Base-by-base conservation (phyloP, 1,140 invertebrate species). In the Drosophila biarmipes region DNA sequence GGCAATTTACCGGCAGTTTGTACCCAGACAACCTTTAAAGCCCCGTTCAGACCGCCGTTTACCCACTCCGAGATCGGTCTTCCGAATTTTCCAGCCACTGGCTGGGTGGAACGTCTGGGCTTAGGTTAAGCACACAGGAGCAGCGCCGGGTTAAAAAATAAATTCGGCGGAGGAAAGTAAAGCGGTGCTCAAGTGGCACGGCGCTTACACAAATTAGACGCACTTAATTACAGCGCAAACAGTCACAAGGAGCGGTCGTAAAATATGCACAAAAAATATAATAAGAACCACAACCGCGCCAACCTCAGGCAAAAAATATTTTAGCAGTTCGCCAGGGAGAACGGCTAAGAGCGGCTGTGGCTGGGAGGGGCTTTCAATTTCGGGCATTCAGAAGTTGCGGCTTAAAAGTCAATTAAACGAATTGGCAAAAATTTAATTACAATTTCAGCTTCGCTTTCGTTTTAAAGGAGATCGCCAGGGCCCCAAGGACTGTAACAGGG, bases 161-260 rank as follows among this genome's bases (percentile, higher is more conserved):
- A 69, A 57, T 57, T 71, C 43, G 15, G 19, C 52, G 34, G 24
- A 45, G 40, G 58, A 38, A 21, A 40, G 58, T 57, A 56, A 57
- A 62, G 64, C 74, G 64, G 61, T 71, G 74, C 74, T 87, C 73
- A 86, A 86, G 81, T 87, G 82, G 78, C 78, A 51, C 82, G 52
- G 69, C 82, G 82, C 82, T 87, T 87, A 89, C 84, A 84, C 84
- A 89, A 87, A 87, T 87, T 87, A 87, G 84, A 87, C 84, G 84
- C 84, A 89, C 84, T 89, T 87, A 89, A 87, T 87, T 87, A 87
- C 84, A 84, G 76, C 55, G 79, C 84, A 87, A 87, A 87, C 84
- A 87, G 78, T 82, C 66, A 43, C 57, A 59, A 52, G 62, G 57
- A 78, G 58, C 66, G 73, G 53, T 57, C 56, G 66, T 78, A 75